Base-by-base conservation (phyloP, 1,140 invertebrate species). In the Drosophila pseudoananassae region DNA sequence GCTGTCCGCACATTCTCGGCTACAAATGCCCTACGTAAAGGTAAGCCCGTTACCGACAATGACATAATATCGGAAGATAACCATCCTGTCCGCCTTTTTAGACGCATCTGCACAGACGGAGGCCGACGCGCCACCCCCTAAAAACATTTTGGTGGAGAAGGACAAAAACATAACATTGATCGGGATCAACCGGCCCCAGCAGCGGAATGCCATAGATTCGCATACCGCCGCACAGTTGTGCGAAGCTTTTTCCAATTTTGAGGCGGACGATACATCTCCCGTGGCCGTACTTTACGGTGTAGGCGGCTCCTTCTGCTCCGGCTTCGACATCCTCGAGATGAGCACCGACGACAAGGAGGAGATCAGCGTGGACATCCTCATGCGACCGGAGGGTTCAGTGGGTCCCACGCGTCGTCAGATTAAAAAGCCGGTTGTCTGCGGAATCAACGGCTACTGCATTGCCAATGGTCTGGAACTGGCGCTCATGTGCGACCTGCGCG, bases 231-330 rank as follows among this genome's bases (percentile, higher is more conserved):
- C 92, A 25, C 92, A 95, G 76, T 92, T 98, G 6, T 93, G 93
- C 23, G 92, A 94, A 52, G 96, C 97, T 1, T 94, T 98, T 45
- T 92, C 95, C 71, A 92, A 93, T 33, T 98, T 98, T 93, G 97
- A 98, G 75, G 93, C 94, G 57, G 96, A 98, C 90, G 82, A 94
- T 0, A 91, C 93, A 0, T 93, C 95, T 4, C 92, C 93, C 69
- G 95, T 96, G 8, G 96, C 95, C 14, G 94, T 99, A 9, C 92
- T 99, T 3, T 95, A 98, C 93, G 98, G 98, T 25, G 94, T 95
- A 90, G 97, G 97, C 45, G 97, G 97, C 4, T 96, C 95, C 74
- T 98, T 99, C 92, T 98, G 97, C 92, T 95, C 97, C 33, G 98
- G 98, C 5, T 97, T 95, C 91, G 97, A 98, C 92, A 94, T 96